Base-by-base conservation (phyloP, 2,888 invertebrate species). In the Julus scandinavius region DNA sequence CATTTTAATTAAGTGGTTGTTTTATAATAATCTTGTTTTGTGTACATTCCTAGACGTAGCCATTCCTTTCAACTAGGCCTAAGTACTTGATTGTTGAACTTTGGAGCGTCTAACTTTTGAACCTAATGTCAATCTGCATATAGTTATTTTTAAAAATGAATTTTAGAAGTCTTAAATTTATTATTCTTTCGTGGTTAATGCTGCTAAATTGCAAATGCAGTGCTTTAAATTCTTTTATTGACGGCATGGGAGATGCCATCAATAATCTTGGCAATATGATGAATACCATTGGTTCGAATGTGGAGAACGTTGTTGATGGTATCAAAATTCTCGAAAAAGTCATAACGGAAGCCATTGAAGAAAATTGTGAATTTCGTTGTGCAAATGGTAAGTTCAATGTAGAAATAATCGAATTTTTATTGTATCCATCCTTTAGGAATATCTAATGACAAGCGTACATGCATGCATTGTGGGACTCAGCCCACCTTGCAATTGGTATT, bases 281-380 rank as follows among this genome's bases (percentile, higher is more conserved):
- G 9, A 45, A 88, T 15, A n/a, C n/a, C n/a, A 45, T 86, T 1
- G 85, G 41, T 9, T 45, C 58, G 41, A 85, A 84, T n/a, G 20
- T 58, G 7, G 87, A 88, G n/a, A 54, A 29, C 3, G 38, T 87
- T 11, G 58, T 80, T 58, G 38, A 83, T 40, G 84, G 58, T 2
- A 63, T 88, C 72, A 29, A 88, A 63, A 87, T 86, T 17, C 93
- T 96, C 87, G 95, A 96, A 91, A 96, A 97, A 90, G 95, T 97
- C 6, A 95, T 97, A 91, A 96, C 96, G 92, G 96, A 96, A 3
- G 96, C 97, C 20, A 95, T 96, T 1, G 96, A 97, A 91, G 97
- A 97, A 92, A 94, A 96, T 89, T 97, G 97, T 91, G 92, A 95
- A 89, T 97, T 94, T 92, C 93, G 94, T 88, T 97, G 97, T 91